These are phyloP conservation scores for Prunella himalayana DNA, from an alignment of 2,113 vertebrate genomes.

Conservation along the genomic window DNA sequence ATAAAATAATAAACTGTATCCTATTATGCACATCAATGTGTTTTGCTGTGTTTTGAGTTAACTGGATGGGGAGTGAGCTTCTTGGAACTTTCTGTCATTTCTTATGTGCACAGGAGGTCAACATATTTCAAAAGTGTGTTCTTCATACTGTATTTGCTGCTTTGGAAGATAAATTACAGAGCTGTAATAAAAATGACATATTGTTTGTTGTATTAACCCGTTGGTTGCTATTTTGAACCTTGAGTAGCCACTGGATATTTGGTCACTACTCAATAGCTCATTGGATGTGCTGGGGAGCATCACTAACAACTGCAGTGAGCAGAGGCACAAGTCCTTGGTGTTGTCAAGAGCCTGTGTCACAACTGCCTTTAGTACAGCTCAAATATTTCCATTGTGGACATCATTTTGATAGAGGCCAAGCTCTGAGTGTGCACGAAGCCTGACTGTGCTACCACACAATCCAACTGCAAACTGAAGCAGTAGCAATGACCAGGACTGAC, in stretches of 20 bases:
- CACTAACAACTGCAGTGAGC: neutral
- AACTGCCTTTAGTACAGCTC: neutral
- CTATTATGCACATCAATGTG: accelerated
- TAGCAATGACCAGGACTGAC: neutral
- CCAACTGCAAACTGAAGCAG: neutral
- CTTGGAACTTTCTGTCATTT: neutral
- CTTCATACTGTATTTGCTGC: neutral
- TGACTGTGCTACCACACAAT: neutral
- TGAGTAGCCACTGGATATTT: neutral
- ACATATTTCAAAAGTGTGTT: neutral
- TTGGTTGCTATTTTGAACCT: neutral
- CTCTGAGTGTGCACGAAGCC: neutral
- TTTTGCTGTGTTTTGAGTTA: neutral
- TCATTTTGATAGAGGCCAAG: neutral
- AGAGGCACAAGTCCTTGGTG: neutral
- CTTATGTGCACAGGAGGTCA: neutral
- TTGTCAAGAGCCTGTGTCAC: neutral
- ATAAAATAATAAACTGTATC: neutral
- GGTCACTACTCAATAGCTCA: neutral
- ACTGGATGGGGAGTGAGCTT: neutral
- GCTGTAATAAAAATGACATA: neutral
- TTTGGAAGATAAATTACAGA: neutral
- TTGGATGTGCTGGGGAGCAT: neutral
- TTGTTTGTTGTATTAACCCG: neutral
- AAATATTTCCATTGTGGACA: neutral